Evolutionary conservation across 2,797 vertebrate species (phyloP).

Genomic region (Anniella stebbinsi): DNA sequence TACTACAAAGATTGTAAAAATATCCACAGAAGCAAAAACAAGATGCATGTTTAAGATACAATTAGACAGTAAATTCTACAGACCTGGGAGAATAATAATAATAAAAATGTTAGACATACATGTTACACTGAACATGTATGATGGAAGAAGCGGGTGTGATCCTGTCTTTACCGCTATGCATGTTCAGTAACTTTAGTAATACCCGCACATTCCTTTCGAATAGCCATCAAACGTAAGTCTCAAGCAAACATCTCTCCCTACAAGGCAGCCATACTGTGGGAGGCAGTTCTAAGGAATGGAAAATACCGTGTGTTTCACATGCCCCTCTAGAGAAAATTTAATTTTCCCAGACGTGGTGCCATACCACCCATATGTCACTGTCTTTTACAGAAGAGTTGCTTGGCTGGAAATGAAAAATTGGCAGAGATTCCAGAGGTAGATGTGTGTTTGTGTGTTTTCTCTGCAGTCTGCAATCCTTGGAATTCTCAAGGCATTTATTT

Average conservation of each 20-base stretch:
- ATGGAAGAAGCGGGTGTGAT: too few species aligned
- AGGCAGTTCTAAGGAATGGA: not conserved
- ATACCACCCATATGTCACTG: not conserved
- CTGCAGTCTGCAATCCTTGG: not conserved
- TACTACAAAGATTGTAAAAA: not conserved
- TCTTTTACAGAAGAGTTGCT: not conserved
- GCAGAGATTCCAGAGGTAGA: not conserved
- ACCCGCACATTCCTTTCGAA: not conserved
- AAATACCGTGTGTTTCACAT: not conserved
- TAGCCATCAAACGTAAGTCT: not conserved
- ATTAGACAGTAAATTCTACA: too few species aligned
- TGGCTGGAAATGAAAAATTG: conserved; percentile 20
- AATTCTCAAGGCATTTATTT: not conserved
- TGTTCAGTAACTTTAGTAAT: too few species aligned
- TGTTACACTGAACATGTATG: too few species aligned
- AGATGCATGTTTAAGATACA: too few species aligned
- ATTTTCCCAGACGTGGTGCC: not conserved
- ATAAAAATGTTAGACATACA: too few species aligned
- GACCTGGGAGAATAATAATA: too few species aligned
- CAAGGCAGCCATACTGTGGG: not conserved
- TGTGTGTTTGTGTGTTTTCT: not conserved
- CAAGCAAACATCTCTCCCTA: too few species aligned
- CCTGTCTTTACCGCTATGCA: not conserved
- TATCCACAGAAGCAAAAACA: not conserved
- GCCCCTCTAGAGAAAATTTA: conserved; percentile 20